Base-by-base conservation (phyloP, 2,113 vertebrate species). In the Illadopsis cleaveri region DNA sequence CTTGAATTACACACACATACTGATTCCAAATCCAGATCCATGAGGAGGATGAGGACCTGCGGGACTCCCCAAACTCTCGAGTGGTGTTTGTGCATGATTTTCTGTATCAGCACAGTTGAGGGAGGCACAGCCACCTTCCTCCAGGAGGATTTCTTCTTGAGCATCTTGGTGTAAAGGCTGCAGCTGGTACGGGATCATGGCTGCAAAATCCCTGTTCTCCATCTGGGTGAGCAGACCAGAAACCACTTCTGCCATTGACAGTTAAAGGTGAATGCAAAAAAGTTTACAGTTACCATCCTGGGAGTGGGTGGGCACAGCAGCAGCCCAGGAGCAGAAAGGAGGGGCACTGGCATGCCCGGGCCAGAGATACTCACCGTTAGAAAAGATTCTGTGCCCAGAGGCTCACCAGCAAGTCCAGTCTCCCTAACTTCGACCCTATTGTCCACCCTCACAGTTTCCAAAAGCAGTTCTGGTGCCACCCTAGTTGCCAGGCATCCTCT, bases 321-420 rank as follows among this genome's bases (percentile, higher is more conserved):
- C 64, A 48, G 27, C 19, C 47, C 54, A 16, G 48, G 28, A 80
- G 58, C 4, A 3, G 22, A 38, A 27, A 54, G 31, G 21, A 77
- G 10, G 7, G 10, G 6, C 18, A 57, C 9, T 17, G 2, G 4
- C 40, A 45, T 1, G 2, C 56, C n/a, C 9, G 0, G 0, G 5
- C 6, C 27, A 31, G 11, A 37, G 23, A 31, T 5, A 7, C 4
- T 19, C 38, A 21, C 20, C 11, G 3, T 33, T 8, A 17, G 5
- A 45, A n/a, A 51, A 44, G 2, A 37, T 61, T 27, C 45, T 9
- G 1, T 21, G 12, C 35, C 38, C 19, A 1, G 24, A 51, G 30
- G 8, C 4, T 61, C 40, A 35, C 27, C 28, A 51, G 45, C 73
- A 38, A 61, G 27, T 3, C 22, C 37, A 73, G 6, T 31, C 30